Conservation (phyloP, 2,113 vertebrate genomes). For the Falcunculus frontatus region DNA sequence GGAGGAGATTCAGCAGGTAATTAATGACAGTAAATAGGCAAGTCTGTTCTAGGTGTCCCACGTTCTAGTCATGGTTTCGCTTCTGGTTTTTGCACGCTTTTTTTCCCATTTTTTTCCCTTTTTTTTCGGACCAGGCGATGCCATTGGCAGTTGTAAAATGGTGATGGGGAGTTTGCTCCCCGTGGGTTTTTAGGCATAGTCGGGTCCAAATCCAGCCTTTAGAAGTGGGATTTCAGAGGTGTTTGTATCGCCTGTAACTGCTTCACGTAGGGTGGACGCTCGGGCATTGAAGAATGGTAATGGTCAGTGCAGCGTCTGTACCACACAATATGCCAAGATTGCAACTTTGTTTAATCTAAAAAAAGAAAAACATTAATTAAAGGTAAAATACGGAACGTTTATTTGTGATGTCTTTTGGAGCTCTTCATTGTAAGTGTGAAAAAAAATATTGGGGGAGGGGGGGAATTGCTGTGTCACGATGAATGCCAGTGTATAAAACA, state of each 20-base stretch:
- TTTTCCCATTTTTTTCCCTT: background rate
- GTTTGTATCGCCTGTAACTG: background rate
- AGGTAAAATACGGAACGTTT: background rate
- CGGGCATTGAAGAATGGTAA: background rate
- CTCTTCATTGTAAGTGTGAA: background rate
- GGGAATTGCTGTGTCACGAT: background rate
- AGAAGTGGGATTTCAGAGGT: background rate
- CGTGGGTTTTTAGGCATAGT: background rate
- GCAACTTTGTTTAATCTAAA: background rate
- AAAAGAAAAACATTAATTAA: background rate
- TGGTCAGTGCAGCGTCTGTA: background rate
- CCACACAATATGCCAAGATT: slow-evolving; percentile 12
- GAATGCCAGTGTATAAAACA: background rate
- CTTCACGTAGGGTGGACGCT: rapidly evolving
- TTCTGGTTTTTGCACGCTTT: background rate
- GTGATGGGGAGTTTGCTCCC: background rate
- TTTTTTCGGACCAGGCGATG: background rate
- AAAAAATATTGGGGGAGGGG: background rate
- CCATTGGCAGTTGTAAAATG: rapidly evolving
- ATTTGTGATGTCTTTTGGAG: background rate
- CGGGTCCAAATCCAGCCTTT: background rate
- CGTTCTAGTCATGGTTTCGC: background rate
- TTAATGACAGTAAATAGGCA: background rate
- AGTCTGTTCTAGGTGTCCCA: background rate
- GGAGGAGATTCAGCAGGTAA: background rate